Conservation (phyloP, 2,113 vertebrate genomes). For the Malurus alboscapulatus region DNA sequence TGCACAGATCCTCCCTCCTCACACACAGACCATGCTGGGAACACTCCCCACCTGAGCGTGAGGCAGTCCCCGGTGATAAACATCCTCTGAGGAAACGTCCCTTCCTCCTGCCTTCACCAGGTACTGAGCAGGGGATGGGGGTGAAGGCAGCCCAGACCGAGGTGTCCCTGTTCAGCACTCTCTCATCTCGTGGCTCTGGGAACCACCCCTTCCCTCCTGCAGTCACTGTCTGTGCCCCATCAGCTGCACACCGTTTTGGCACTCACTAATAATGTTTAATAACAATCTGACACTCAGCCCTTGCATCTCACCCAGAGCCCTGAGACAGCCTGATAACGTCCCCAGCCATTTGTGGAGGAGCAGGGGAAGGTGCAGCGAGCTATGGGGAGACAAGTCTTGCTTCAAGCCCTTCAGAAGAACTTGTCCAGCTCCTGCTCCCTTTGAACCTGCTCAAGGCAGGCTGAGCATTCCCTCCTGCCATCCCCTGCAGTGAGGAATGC, state of each 20-base stretch:
- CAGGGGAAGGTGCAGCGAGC: background rate
- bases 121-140: background rate
- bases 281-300: conserved; percentile 24
- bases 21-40: background rate
- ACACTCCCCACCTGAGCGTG: background rate
- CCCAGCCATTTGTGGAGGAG: background rate
- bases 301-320: background rate
- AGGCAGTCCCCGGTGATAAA: background rate
- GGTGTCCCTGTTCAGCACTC: background rate
- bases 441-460: background rate
- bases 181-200: rapidly evolving
- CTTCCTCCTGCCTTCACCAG: background rate
- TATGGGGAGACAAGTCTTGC: background rate
- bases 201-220: background rate
- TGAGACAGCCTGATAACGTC: background rate
- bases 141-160: background rate
- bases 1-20: background rate
- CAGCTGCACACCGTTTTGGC: background rate
- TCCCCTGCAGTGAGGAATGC: background rate
- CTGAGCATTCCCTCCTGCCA: background rate
- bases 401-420: background rate
- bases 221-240: background rate
- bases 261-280: conserved; percentile 26
- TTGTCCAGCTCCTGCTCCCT: background rate
- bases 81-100: background rate